Evolutionary conservation across 1,140 invertebrate genomes (phyloP).

Genomic region (Drosophila biarmipes): DNA sequence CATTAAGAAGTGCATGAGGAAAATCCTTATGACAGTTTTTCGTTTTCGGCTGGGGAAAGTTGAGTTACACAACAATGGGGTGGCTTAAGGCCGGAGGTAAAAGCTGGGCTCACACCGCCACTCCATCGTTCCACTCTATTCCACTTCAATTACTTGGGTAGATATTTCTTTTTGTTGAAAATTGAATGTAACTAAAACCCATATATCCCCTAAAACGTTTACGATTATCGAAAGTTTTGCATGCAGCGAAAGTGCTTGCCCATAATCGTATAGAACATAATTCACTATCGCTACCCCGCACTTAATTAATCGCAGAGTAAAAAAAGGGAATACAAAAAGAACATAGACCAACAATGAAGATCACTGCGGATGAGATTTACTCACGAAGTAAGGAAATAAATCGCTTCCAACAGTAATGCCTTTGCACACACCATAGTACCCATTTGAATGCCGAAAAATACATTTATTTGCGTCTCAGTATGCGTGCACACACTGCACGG

Average conservation of each 20-base stretch:
- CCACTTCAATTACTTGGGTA: conserved; percentile 12
- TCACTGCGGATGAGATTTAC: background rate
- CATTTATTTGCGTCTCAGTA: conserved; percentile 18
- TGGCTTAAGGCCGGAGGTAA: conserved; percentile 8
- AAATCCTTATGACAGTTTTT: conserved; percentile 41
- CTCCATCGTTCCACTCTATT: conserved; percentile 34
- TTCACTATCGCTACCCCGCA: background rate
- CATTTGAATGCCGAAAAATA: background rate
- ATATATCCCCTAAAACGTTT: background rate
- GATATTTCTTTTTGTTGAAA: conserved; percentile 16
- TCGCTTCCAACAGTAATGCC: conserved; percentile 1
- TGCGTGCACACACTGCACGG: conserved; percentile 23
- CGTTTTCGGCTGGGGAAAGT: conserved; percentile 37
- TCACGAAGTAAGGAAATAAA: background rate
- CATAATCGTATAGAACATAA: background rate
- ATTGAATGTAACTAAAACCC: conserved; percentile 9
- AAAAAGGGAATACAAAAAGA: too few relatives aligned
- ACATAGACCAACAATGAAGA: background rate
- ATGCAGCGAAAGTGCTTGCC: conserved; percentile 9
- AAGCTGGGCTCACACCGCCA: background rate
- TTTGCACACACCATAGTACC: too few relatives aligned
- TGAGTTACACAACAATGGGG: conserved; percentile 26
- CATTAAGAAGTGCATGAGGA: conserved; percentile 27
- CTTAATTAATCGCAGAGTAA: background rate
- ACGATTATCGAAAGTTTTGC: conserved; percentile 21